A percentile compares a stretch with the other conserved stretches of the same genome.
These are phyloP conservation scores for Dasyurus viverrinus DNA, from an alignment of 2,113 vertebrate species.

Conservation along the genomic window DNA sequence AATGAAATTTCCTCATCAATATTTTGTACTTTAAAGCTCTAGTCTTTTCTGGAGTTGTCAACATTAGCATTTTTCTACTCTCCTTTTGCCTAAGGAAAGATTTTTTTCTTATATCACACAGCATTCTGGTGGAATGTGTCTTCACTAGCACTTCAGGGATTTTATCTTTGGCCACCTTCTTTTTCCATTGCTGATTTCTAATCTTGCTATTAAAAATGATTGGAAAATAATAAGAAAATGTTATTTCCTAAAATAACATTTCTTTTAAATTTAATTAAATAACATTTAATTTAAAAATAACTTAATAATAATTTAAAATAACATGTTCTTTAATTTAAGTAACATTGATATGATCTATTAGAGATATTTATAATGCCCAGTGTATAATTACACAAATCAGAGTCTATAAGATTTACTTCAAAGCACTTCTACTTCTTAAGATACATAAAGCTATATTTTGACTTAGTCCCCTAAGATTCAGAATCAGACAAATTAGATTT, in stretches of 20 bases:
- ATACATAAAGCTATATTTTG: conserved; percentile 44
- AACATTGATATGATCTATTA: conserved; percentile 53
- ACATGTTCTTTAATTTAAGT: conserved; percentile 67
- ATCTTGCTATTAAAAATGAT: conserved; percentile 51
- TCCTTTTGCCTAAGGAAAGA: conserved; percentile 20
- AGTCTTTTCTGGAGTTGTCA: conserved; percentile 35
- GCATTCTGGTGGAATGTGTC: conserved; percentile 23
- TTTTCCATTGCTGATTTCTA: conserved; percentile 29
- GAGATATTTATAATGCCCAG: conserved; percentile 57
- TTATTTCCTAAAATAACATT: conserved; percentile 63
- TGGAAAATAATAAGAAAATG: conserved; percentile 55
- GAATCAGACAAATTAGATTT: conserved; percentile 51
- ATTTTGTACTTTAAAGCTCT: neutral
- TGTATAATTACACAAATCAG: conserved; percentile 73
- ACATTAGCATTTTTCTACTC: conserved; percentile 8
- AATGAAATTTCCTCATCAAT: neutral
- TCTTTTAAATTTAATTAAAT: too few species aligned
- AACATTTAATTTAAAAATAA: too few species aligned
- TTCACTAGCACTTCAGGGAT: neutral
- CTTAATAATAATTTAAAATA: too few species aligned
- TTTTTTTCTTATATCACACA: conserved; percentile 30
- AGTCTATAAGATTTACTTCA: conserved; percentile 65
- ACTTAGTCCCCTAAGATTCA: conserved; percentile 60
- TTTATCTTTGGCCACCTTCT: conserved; percentile 57
- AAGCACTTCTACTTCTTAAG: conserved; percentile 58